Base-by-base conservation (phyloP, 2,888 invertebrate genomes). In the Odontocolon sp. region DNA sequence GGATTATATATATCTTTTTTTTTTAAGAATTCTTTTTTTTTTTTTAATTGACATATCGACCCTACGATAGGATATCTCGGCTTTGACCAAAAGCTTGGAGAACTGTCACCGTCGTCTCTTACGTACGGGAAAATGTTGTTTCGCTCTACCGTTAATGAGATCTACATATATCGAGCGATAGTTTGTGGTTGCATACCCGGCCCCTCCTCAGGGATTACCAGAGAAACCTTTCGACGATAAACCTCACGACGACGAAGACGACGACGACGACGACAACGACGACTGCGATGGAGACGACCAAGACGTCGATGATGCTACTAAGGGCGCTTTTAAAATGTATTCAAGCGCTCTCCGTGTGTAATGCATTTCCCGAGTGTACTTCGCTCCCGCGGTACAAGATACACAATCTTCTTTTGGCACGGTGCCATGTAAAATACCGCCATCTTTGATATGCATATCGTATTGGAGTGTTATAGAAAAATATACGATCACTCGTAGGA, bases 181-280 rank as follows among this genome's bases (percentile, higher is more conserved):
- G 72, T 72, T 73, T 76, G 78, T 59, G 77, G 77, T 69, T 33
- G 64, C 54, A 23, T 28, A 38, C 54, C 52, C 59, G 42, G 33
- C 75, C 75, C 75, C 63, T 77, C 75, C 75, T 77, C 52, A 38
- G 77, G 77, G 80, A 80, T 80, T 80, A 80, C 80, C 38, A 72
- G 75, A 36, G 79, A 80, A 80, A 77, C 79, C 80, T 77, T 79
- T 80, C 63, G 79, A 79, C 70, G 74, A 74, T 80, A 77, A 79
- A 77, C 68, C 79, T 66, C 50, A n/a, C 47, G 33, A 70, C 56
- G 47, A 61, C 61, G 50, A 56, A 54, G 64, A 57, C 36, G 74
- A 64, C 56, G 69, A 52, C 50, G 59, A 40, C 36, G 69, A 70
- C 70, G 52, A 54, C 54, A 54, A 45, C 38, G 57, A 50, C 42